Evolutionary conservation across 2,797 vertebrate genomes (phyloP).

Genomic region (Leptatherina wallacei): DNA sequence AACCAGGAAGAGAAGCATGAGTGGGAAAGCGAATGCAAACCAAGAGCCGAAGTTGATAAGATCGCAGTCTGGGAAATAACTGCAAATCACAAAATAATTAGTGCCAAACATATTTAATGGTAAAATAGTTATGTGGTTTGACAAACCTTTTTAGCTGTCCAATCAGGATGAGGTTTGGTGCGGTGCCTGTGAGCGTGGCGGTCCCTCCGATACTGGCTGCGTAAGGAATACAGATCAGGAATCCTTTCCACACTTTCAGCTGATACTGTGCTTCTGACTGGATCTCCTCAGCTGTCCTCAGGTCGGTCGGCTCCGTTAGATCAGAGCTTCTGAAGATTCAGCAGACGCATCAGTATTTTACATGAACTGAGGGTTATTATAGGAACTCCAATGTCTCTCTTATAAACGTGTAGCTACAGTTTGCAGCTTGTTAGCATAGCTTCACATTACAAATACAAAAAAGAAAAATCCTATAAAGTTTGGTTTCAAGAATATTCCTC

Average conservation of each 20-base stretch:
- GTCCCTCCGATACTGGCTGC: conserved; percentile 96
- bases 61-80: conserved; percentile 95
- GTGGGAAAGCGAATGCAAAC: conserved; percentile 96
- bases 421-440: neutral
- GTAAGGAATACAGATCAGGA: conserved; percentile 96
- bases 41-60: conserved; percentile 97
- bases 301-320: conserved; percentile 76
- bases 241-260: conserved; percentile 95
- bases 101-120: neutral
- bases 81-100: conserved; percentile 60
- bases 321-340: conserved; percentile 80
- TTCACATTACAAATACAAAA: neutral
- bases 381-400: neutral
- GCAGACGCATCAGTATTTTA: conserved; percentile 16
- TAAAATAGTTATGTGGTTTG: neutral
- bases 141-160: conserved; percentile 95
- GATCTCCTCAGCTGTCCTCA: conserved; percentile 76
- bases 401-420: neutral
- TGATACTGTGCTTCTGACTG: conserved; percentile 86
- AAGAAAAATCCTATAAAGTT: neutral
- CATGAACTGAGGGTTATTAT: neutral
- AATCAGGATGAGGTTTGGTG: conserved; percentile 95
- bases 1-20: conserved; percentile 94
- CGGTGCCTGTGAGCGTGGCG: conserved; percentile 93
- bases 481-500: neutral